These are phyloP conservation scores for Gortyna flavago DNA, from an alignment of 2,888 invertebrate genomes.

Conservation along the genomic window DNA sequence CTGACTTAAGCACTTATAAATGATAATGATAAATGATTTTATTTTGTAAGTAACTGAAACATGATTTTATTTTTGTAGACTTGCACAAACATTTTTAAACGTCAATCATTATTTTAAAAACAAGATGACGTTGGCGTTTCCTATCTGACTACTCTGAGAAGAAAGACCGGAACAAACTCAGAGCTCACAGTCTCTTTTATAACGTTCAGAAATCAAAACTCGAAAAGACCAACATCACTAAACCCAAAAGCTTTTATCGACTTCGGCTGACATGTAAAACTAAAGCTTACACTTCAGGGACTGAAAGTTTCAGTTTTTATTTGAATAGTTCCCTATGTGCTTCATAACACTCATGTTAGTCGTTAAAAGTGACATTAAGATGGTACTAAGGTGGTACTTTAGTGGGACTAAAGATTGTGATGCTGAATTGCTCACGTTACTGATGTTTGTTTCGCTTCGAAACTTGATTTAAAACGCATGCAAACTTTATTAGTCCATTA, in stretches of 20 bases:
- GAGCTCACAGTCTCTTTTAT: background rate
- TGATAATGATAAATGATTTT: too few species aligned
- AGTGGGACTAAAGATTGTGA: slow-evolving; percentile 39
- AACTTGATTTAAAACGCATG: background rate
- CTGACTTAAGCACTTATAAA: too few species aligned
- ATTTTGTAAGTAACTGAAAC: too few species aligned
- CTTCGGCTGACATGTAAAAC: slow-evolving; percentile 39
- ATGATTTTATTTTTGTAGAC: too few species aligned
- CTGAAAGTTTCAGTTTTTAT: slow-evolving; percentile 59
- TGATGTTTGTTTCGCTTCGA: slow-evolving; percentile 10
- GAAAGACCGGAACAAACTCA: background rate
- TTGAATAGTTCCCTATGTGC: slow-evolving; percentile 59
- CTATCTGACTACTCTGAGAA: background rate
- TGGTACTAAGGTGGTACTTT: slow-evolving; percentile 52
- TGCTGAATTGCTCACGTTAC: background rate
- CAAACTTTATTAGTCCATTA: background rate
- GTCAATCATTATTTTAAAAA: too few species aligned
- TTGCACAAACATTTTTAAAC: too few species aligned
- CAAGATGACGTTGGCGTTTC: too few species aligned
- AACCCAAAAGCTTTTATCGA: slow-evolving; percentile 42
- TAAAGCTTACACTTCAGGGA: slow-evolving; percentile 34
- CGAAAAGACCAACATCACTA: background rate
- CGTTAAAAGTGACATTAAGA: slow-evolving; percentile 66
- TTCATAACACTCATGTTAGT: slow-evolving; percentile 63
- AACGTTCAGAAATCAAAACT: slow-evolving; percentile 3